Evolutionary conservation across 2,113 vertebrate species (phyloP).

Genomic region (Pithys albifrons): DNA sequence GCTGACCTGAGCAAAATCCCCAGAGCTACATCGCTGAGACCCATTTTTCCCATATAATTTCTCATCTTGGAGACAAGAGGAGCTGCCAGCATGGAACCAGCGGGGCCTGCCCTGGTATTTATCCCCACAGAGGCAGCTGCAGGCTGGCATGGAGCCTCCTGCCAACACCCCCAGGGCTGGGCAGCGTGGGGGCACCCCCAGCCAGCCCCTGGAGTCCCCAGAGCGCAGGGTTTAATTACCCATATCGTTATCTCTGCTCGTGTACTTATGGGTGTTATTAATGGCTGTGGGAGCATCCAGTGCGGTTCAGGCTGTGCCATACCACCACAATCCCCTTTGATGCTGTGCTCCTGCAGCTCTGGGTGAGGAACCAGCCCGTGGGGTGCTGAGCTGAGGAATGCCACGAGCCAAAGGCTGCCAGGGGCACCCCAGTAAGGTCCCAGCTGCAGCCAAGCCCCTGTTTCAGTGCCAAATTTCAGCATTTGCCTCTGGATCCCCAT

Average conservation of each 20-base stretch:
- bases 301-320: accelerated
- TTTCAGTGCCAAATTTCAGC: background rate
- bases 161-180: background rate
- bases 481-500: accelerated
- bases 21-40: background rate
- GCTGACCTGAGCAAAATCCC: background rate
- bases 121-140: background rate
- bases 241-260: background rate
- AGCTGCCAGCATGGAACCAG: accelerated
- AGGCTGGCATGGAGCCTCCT: background rate
- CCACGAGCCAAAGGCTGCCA: background rate
- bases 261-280: background rate
- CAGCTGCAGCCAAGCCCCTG: accelerated
- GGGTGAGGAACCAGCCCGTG: background rate
- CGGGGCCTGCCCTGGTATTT: background rate
- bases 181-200: accelerated
- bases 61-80: background rate
- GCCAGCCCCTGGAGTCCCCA: accelerated
- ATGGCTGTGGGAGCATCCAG: constrained; percentile 6
- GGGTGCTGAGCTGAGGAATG: background rate
- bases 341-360: accelerated
- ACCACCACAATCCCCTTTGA: accelerated
- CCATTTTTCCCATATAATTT: background rate
- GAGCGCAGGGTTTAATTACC: constrained; percentile 15
- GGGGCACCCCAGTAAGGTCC: background rate